Evolutionary conservation across 2,113 vertebrate genomes (phyloP).

Genomic region (Channa argus): DNA sequence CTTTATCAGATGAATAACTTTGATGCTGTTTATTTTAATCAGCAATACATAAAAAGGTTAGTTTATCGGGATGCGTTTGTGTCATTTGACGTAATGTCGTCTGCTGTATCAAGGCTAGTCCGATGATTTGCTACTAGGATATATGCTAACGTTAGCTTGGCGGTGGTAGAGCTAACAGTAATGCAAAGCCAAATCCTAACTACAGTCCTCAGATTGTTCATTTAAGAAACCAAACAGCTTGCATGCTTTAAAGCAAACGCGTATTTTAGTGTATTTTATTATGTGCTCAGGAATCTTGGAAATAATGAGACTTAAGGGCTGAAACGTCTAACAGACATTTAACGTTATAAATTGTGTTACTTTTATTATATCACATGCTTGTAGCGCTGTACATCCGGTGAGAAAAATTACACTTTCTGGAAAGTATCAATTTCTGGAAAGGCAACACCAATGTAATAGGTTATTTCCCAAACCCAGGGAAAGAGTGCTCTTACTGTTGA

Average conservation of each 20-base stretch:
- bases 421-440: no score
- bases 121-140: slow-evolving; percentile 7
- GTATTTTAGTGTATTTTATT: not conserved
- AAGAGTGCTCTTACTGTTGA: no score
- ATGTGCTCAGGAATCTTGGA: not conserved
- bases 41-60: not conserved
- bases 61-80: not conserved
- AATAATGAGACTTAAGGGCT: no score
- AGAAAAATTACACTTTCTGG: not conserved
- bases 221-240: not conserved
- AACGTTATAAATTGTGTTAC: no score
- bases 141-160: slow-evolving; percentile 56
- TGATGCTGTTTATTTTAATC: not conserved
- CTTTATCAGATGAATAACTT: not conserved
- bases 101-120: not conserved
- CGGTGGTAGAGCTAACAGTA: slow-evolving; percentile 2
- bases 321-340: no score
- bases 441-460: no score
- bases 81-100: not conserved
- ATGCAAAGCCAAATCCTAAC: not conserved
- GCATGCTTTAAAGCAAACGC: not conserved
- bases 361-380: no score
- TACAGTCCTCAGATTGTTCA: not conserved
- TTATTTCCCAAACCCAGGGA: no score
- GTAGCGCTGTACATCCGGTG: no score